Base-by-base conservation (phyloP, 1,140 invertebrate species). In the Lasioglossum albipes region DNA sequence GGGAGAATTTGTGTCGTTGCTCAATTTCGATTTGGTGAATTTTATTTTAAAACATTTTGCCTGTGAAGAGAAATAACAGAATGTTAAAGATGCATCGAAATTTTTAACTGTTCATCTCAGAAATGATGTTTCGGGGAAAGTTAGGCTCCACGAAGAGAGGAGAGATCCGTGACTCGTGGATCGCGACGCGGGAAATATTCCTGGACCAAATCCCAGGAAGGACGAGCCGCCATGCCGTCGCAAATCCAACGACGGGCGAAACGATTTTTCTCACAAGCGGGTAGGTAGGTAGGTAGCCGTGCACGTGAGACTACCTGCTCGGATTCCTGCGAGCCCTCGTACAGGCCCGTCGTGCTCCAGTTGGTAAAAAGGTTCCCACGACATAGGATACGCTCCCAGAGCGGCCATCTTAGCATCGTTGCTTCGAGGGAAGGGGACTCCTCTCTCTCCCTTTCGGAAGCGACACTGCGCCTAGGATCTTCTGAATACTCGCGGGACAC, bases 301-400 rank as follows among this genome's bases (percentile, higher is more conserved):
- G 82, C 83, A 88, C 88, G 90, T 89, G 90, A 91, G 90, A 90
- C 86, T 91, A 91, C 91, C 91, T 91, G 91, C 88, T 86, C 87
- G 78, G 82, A 84, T 86, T 89, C 87, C 81, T 84, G 82, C 70
- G 77, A 75, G 75, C 85, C 85, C 80, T 84, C 73, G 64, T 42
- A 22, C 81, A 59, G 79, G 80, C 64, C 71, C 81, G 81, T 83
- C 81, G 89, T 91, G 91, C 91, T 92, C 91, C 86, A 92, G 91
- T 92, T 92, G 89, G 89, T 89, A 91, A 89, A 91, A 91, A 91
- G 79, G 89, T 92, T 92, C 91, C 91, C 91, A 92, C 91, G 91
- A 92, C 90, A 87, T 86, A 84, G 83, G 82, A 89, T 89, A 88
- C 72, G 84, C 82, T 84, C 86, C 72, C 71, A 66, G 52, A 31